Conservation (phyloP, 2,888 invertebrate species). For the Geotrupes spiniger region DNA sequence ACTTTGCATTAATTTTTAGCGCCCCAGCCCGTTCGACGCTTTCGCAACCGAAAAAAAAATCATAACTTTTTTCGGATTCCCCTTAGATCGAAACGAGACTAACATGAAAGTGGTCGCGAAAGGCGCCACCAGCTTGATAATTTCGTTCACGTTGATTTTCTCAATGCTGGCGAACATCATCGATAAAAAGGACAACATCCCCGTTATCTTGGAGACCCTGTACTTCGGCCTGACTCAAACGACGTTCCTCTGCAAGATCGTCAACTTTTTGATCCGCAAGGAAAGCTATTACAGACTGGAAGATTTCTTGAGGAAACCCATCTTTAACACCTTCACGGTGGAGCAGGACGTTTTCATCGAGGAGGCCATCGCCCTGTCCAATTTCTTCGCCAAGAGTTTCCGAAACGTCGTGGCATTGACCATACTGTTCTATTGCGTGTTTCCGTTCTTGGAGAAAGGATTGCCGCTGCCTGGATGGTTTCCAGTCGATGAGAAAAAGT, state of each 20-base stretch:
- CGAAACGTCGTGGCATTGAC: constrained; percentile 24
- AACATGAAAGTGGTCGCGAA: constrained; percentile 9
- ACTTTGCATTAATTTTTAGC: background rate
- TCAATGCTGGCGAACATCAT: constrained; percentile 17
- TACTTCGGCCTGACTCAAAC: constrained; percentile 27
- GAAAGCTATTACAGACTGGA: constrained; percentile 18
- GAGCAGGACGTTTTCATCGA: constrained; percentile 22
- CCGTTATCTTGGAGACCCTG: constrained; percentile 23
- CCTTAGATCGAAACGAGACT: constrained; percentile 12
- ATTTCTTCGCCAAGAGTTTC: constrained; percentile 24
- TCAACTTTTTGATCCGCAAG: constrained; percentile 20
- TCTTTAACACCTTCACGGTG: constrained; percentile 23
- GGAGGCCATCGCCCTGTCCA: constrained; percentile 19
- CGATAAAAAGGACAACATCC: constrained; percentile 18
- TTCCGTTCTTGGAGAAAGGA: constrained; percentile 27
- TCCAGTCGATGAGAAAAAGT: constrained; percentile 24
- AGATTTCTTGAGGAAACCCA: constrained; percentile 14
- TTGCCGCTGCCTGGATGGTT: constrained; percentile 30
- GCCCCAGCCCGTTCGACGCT: constrained; percentile 18
- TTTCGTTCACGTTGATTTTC: constrained; percentile 16
- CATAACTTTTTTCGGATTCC: constrained; percentile 17
- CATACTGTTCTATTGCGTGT: constrained; percentile 26
- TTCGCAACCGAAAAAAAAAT: constrained; percentile 14
- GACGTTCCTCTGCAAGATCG: constrained; percentile 27
- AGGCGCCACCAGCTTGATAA: constrained; percentile 8